Evolutionary conservation across 2,797 vertebrate genomes (phyloP).

Genomic region (Macrochelys suwanniensis): DNA sequence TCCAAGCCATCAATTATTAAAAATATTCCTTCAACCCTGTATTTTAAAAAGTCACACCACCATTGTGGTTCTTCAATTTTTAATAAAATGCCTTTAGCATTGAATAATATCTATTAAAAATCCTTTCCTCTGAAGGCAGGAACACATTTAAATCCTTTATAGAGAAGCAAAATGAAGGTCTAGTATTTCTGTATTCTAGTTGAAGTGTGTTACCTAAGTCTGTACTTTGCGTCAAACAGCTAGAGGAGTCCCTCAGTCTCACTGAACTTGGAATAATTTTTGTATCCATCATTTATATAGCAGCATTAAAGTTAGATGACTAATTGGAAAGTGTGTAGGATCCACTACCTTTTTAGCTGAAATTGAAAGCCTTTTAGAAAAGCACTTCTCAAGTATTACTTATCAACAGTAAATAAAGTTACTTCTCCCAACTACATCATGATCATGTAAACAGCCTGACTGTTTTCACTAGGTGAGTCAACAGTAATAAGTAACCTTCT

Average conservation of each 20-base stretch:
- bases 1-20: slow-evolving; percentile 14
- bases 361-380: slow-evolving; percentile 47
- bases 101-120: slow-evolving; percentile 21
- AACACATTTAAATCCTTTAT: not conserved
- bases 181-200: not conserved
- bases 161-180: not conserved
- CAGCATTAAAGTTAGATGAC: slow-evolving; percentile 64
- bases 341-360: slow-evolving; percentile 29
- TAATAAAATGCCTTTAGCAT: not conserved
- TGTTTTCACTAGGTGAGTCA: not conserved
- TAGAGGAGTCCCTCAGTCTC: slow-evolving; percentile 7
- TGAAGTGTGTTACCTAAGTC: not conserved
- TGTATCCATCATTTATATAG: slow-evolving; percentile 67
- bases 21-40: not conserved
- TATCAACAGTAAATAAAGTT: not conserved
- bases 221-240: not conserved
- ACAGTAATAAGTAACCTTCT: too few species aligned
- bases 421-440: not conserved
- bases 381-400: not conserved
- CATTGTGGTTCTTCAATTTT: slow-evolving; percentile 5
- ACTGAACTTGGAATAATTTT: slow-evolving; percentile 63
- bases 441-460: not conserved
- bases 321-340: slow-evolving; percentile 56
- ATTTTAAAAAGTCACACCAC: not conserved
- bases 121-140: not conserved